phyloP scores from a whole-genome alignment of 92 coral and sea anemone species.

The Meandrina meandrites region DNA sequence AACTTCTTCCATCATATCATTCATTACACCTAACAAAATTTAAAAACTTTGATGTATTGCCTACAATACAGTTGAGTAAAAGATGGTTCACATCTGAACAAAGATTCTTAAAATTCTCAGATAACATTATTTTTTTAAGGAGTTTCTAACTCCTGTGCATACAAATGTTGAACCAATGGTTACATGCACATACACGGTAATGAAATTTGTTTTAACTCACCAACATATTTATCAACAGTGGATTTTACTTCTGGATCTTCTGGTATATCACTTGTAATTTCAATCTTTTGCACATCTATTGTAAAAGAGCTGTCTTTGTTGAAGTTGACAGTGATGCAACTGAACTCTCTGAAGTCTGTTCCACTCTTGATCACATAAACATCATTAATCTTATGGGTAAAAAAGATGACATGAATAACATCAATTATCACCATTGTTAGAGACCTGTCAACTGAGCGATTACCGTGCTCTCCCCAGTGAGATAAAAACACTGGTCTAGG shows the following conservation, averaged over 20 bases:
- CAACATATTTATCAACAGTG: conserved; percentile 86
- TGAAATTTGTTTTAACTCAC: conserved; percentile 45
- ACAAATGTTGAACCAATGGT: too few relatives aligned
- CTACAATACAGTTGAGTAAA: background rate
- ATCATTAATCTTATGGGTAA: conserved; percentile 75
- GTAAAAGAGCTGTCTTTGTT: conserved; percentile 67
- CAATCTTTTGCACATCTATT: conserved; percentile 67
- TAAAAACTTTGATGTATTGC: background rate
- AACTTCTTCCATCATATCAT: conserved; percentile 90
- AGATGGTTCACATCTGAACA: background rate
- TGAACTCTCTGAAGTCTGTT: conserved; percentile 89
- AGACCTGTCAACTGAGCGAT: too few relatives aligned
- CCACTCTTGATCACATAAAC: conserved; percentile 94
- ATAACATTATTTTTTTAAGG: background rate
- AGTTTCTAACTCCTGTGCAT: too few relatives aligned
- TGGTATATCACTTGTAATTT: conserved; percentile 80
- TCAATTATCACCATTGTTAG: too few relatives aligned
- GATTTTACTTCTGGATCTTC: conserved; percentile 89
- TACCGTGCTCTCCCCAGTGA: too few relatives aligned
- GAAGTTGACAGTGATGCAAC: conserved; percentile 77
- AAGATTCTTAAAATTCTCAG: background rate
- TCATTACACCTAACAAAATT: conserved; percentile 60
- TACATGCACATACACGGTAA: too few relatives aligned
- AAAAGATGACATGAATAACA: background rate
- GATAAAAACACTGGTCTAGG: too few relatives aligned